Percentiles rank a stretch among this genome's conserved stretches.
These are phyloP conservation scores for Cochlearius cochlearius DNA, from an alignment of 2,113 vertebrate species.

Conservation along the genomic window DNA sequence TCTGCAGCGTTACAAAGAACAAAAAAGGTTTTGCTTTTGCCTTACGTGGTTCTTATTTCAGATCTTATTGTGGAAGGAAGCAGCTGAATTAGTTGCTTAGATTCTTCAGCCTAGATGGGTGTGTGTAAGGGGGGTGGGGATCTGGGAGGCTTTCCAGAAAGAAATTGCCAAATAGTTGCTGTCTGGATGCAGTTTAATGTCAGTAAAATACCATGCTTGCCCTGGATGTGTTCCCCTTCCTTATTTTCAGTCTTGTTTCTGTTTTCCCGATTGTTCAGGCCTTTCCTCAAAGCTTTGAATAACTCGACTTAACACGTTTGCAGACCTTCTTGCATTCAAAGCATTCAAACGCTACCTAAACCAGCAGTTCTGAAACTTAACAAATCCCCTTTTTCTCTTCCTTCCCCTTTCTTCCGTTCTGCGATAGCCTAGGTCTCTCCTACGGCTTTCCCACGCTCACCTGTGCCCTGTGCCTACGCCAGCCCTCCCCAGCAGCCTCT, in stretches of 20 bases:
- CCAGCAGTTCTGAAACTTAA: background rate
- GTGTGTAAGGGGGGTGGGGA: background rate
- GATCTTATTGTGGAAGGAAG: background rate
- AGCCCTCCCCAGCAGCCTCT: background rate
- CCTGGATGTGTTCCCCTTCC: background rate
- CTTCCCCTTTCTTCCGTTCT: background rate
- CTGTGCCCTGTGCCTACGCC: background rate
- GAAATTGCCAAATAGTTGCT: conserved; percentile 43
- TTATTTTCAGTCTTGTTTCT: conserved; percentile 8
- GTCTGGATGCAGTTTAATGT: conserved; percentile 38
- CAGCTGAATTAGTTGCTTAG: conserved; percentile 12
- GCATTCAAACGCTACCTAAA: background rate
- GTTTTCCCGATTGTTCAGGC: conserved; percentile 4
- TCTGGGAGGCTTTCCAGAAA: conserved; percentile 40
- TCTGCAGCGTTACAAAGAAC: background rate
- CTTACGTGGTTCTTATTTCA: background rate
- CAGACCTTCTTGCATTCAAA: background rate
- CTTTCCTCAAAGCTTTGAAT: background rate
- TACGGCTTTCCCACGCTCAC: background rate
- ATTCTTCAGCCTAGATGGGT: background rate
- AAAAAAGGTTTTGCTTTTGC: background rate
- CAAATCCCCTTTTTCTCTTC: background rate
- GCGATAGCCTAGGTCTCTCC: background rate
- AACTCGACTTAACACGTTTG: background rate
- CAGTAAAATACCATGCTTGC: conserved; percentile 13